Evolutionary conservation across 2,113 vertebrate species (phyloP).

Genomic region (Xerus inauris): DNA sequence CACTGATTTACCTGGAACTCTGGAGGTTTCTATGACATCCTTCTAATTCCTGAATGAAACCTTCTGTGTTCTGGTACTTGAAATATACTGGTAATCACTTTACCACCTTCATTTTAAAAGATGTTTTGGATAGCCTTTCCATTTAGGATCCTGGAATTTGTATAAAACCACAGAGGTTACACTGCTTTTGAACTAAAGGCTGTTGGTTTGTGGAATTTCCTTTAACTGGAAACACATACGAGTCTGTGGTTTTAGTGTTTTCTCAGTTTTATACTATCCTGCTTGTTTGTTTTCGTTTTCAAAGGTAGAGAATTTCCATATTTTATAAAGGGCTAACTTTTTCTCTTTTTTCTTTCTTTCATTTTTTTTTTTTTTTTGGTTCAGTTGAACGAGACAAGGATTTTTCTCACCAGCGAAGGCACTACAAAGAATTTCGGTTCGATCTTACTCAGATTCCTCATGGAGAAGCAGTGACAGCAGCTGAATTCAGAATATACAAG

Average conservation of each 20-base stretch:
- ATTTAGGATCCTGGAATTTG: conserved; percentile 82
- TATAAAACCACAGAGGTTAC: conserved; percentile 77
- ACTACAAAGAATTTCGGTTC: conserved; percentile 99
- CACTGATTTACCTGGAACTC: conserved; percentile 37
- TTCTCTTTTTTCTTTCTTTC: conserved; percentile 7
- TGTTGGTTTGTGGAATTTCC: conserved; percentile 83
- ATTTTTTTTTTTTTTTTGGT: conserved; percentile 74
- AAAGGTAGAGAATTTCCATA: conserved; percentile 73
- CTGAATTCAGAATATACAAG: conserved; percentile 98
- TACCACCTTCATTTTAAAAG: conserved; percentile 67
- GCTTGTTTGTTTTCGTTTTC: conserved; percentile 83
- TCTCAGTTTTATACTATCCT: conserved; percentile 78
- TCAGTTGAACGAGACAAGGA: conserved; percentile 98
- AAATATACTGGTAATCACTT: conserved; percentile 78
- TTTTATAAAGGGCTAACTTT: conserved; percentile 65
- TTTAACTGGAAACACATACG: conserved; percentile 83
- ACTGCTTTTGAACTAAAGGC: conserved; percentile 82
- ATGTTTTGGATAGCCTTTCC: conserved; percentile 79
- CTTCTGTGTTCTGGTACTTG: conserved; percentile 72
- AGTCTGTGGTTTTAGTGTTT: conserved; percentile 84
- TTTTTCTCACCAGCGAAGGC: conserved; percentile 97
- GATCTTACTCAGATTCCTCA: conserved; percentile 98
- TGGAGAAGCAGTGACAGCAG: conserved; percentile 96
- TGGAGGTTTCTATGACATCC: conserved; percentile 37
- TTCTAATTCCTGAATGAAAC: conserved; percentile 67